These are phyloP conservation scores for Ctenicera cuprea DNA, from an alignment of 2,888 invertebrate genomes.

Conservation along the genomic window DNA sequence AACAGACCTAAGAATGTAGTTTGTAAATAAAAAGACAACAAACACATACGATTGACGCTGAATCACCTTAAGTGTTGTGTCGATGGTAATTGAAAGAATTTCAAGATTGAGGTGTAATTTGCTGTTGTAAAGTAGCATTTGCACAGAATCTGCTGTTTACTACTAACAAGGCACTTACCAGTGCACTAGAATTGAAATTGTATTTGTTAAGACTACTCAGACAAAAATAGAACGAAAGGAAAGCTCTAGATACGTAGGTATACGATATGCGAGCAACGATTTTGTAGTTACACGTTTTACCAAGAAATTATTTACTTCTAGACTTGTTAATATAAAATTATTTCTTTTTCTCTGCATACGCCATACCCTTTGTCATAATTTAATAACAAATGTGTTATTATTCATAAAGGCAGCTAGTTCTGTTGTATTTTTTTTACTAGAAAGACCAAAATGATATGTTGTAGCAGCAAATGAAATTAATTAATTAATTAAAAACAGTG, in stretches of 20 bases:
- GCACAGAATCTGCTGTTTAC: constrained; percentile 19
- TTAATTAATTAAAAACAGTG: background rate
- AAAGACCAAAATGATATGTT: background rate
- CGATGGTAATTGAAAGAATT: background rate
- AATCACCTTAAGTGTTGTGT: background rate
- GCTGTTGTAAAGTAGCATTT: constrained; percentile 21
- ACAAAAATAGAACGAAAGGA: constrained; percentile 1
- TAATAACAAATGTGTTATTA: too few species aligned
- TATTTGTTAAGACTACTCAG: constrained; percentile 22
- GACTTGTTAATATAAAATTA: too few species aligned
- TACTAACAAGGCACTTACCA: constrained; percentile 33
- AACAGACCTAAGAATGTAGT: too few species aligned
- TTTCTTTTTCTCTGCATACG: too few species aligned
- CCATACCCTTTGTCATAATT: too few species aligned
- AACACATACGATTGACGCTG: too few species aligned
- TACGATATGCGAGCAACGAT: background rate
- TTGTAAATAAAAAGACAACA: too few species aligned
- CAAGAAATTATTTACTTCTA: too few species aligned
- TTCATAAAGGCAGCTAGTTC: too few species aligned
- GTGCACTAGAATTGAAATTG: constrained; percentile 26
- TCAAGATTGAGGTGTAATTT: constrained; percentile 12
- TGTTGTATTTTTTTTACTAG: background rate
- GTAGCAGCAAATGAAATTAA: background rate
- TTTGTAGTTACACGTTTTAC: too few species aligned
- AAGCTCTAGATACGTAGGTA: background rate